A percentile compares a stretch with the other conserved stretches of the same genome.
phyloP scores from a whole-genome alignment of 2,113 vertebrate genomes.

The Meleagris gallopavo region DNA sequence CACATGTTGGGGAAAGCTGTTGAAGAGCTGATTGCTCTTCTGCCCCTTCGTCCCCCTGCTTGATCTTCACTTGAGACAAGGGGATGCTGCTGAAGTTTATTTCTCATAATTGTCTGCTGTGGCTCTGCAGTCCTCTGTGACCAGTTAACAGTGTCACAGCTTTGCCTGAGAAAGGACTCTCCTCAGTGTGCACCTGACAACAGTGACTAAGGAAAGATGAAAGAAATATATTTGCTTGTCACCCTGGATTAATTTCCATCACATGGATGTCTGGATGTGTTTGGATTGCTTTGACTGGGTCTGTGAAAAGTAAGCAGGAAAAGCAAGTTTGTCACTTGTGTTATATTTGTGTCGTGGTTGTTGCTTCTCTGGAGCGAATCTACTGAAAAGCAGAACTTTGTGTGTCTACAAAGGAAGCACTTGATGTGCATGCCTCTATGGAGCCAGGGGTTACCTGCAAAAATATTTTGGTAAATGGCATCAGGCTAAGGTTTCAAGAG shows the following conservation, averaged over 20 bases:
- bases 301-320: neutral
- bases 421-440: too few relatives aligned
- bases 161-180: neutral
- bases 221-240: neutral
- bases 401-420: rapidly evolving
- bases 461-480: neutral
- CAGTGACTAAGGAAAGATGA: neutral
- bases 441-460: neutral
- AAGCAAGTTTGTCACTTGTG: neutral
- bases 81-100: neutral
- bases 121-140: neutral
- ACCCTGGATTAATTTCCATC: constrained; percentile 13
- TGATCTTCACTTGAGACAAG: neutral
- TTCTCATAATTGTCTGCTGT: neutral
- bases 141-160: neutral
- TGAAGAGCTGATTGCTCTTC: neutral
- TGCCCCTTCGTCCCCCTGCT: neutral
- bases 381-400: neutral
- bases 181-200: rapidly evolving
- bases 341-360: neutral
- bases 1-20: neutral
- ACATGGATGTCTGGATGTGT: neutral
- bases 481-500: neutral
- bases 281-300: neutral
- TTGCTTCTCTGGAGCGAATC: neutral